A percentile compares a stretch with the other conserved stretches of the same genome.
These are phyloP conservation scores for Yponomeuta plumbellus DNA, from an alignment of 2,888 invertebrate species.

Conservation along the genomic window DNA sequence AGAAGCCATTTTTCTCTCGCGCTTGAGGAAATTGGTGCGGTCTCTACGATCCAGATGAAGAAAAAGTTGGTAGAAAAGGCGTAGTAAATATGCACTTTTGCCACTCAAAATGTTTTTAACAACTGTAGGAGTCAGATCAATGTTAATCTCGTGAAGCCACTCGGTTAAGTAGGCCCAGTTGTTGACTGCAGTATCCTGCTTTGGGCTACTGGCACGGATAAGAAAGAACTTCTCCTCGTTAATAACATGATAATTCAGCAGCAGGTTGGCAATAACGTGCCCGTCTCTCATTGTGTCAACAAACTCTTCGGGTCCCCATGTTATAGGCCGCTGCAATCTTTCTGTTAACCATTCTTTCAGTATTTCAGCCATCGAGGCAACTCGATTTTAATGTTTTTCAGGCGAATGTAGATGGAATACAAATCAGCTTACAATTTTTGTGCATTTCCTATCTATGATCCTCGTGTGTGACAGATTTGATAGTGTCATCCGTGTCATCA, in stretches of 20 bases:
- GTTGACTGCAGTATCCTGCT: constrained; percentile 65
- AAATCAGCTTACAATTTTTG: too few relatives aligned
- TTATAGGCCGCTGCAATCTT: constrained; percentile 70
- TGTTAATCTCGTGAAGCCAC: constrained; percentile 72
- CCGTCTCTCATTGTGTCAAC: constrained; percentile 77
- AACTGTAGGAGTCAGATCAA: constrained; percentile 59
- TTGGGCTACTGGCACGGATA: constrained; percentile 54
- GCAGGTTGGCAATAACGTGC: constrained; percentile 70
- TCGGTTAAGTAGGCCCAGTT: constrained; percentile 70
- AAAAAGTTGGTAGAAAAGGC: constrained; percentile 79
- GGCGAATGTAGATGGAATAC: neutral
- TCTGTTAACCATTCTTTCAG: constrained; percentile 78
- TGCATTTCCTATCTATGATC: too few relatives aligned
- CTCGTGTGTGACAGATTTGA: too few relatives aligned
- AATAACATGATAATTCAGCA: constrained; percentile 77
- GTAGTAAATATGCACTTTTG: constrained; percentile 66
- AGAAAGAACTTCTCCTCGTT: constrained; percentile 70
- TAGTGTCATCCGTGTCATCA: too few relatives aligned
- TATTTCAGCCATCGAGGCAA: constrained; percentile 70
- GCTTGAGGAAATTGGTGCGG: constrained; percentile 70
- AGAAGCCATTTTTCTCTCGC: constrained; percentile 62
- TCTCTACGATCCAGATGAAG: constrained; percentile 77
- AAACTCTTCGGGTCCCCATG: constrained; percentile 72
- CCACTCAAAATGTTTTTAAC: constrained; percentile 67
- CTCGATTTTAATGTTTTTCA: neutral